Evolutionary conservation across 2,888 invertebrate species (phyloP), one percentile per base, ranked within the genome.

Genomic region (Caenorhabditis sp.): DNA sequence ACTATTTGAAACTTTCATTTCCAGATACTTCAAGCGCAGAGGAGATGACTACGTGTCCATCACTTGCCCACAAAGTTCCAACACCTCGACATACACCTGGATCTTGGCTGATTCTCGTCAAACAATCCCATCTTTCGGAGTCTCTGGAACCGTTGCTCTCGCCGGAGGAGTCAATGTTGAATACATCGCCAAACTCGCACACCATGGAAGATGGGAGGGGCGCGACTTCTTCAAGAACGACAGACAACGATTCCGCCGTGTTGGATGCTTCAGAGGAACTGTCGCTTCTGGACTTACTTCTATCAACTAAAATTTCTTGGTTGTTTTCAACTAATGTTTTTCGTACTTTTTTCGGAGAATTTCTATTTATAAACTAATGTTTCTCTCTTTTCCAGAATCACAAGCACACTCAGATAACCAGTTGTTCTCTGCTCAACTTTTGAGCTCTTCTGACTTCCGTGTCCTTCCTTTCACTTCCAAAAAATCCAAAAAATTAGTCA

Each of bases 81-180:
- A 13, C 9, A 1, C 11, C 2, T n/a, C 13, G 1, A 37, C 22
- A 1, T 67, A 53, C 61, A 53, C 35, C 4, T 67, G 61, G 67
- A 37, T 76, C 24, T 15, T 76, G n/a, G 76, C 76, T 11, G 67
- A 76, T 22, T 60, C 76, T 44, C 53, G 67, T 35, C 24, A 50
- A 0, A 67, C 37, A 0, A 44, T 24, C 26, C 67, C 76, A 68
- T 9, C 22, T 11, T 61, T 44, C 15, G 55, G 24, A 9, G 8
- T 24, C 6, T 0, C 13, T 0, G 28, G 28, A 8, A 76, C 76
- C 22, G 76, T 76, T 24, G 53, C 24, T 15, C 76, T 76, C 32
- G 60, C 76, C 47, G 67, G 53, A 50, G 76, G 76, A 37, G 4
- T 76, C 40, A 76, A 76, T 55, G 37, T 68, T 13, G 40, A 61